Percentiles rank a stretch among this genome's conserved stretches.
These are phyloP conservation scores for Geodia barretti DNA, from an alignment of 37 sponge, comb jelly and placozoan species.

Conservation along the genomic window DNA sequence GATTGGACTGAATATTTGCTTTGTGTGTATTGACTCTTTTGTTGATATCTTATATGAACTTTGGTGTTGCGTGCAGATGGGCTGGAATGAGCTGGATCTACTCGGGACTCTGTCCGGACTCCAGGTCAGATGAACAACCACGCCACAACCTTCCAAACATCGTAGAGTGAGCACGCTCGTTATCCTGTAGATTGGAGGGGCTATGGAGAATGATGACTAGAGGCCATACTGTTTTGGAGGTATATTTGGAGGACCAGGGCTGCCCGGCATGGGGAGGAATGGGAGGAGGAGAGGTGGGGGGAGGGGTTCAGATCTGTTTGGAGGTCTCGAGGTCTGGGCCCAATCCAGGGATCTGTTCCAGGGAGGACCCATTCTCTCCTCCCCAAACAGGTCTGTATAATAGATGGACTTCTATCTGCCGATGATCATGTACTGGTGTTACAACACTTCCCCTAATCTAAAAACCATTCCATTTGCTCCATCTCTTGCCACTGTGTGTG, in stretches of 20 bases:
- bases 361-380: background rate
- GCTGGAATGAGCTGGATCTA: slow-evolving; percentile 59
- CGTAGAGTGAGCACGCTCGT: background rate
- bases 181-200: background rate
- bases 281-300: background rate
- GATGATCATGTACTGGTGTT: background rate
- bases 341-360: background rate
- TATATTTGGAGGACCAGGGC: background rate
- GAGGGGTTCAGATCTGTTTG: background rate
- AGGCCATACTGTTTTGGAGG: slow-evolving; percentile 8
- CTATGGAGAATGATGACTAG: slow-evolving; percentile 17
- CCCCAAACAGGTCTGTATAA: background rate
- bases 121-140: slow-evolving; percentile 5
- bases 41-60: no score
- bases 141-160: background rate
- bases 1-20: no score
- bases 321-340: slow-evolving; percentile 1
- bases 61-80: no score
- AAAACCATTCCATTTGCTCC: background rate
- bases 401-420: no score
- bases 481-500: no score
- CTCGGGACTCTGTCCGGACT: slow-evolving; percentile 76
- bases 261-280: slow-evolving; percentile 7
- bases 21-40: no score
- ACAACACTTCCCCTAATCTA: background rate